Evolutionary conservation across 1,140 invertebrate species (phyloP).

Genomic region (Nephila pilipes): DNA sequence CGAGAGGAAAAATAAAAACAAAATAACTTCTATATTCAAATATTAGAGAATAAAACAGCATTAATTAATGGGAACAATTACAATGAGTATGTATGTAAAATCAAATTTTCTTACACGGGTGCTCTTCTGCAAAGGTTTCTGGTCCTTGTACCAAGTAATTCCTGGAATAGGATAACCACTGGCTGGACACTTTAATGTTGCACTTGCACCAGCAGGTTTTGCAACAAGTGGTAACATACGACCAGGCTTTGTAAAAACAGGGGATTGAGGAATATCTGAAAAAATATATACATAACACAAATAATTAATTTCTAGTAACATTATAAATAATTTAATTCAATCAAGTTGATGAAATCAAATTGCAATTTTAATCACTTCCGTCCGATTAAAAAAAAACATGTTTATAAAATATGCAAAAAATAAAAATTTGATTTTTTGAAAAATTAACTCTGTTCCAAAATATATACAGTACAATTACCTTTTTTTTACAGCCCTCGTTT

Average conservation of each 20-base stretch:
- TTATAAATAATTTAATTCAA: too few species aligned
- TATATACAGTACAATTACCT: too few species aligned
- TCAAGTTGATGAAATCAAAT: too few species aligned
- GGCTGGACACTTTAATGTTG: constrained; percentile 86
- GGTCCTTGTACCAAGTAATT: constrained; percentile 90
- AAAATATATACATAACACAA: not conserved
- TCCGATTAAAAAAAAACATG: too few species aligned
- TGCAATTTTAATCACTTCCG: too few species aligned
- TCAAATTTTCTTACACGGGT: constrained; percentile 5
- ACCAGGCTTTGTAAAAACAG: not conserved
- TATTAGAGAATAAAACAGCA: not conserved
- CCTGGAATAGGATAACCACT: constrained; percentile 87
- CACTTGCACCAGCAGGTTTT: constrained; percentile 86
- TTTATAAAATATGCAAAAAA: too few species aligned
- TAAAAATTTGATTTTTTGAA: too few species aligned
- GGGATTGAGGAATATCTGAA: not conserved
- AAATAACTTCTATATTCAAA: not conserved
- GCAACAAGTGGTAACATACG: constrained; percentile 80
- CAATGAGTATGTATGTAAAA: too few species aligned
- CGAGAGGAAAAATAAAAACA: not conserved
- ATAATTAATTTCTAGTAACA: too few species aligned
- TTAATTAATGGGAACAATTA: too few species aligned
- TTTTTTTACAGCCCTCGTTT: too few species aligned
- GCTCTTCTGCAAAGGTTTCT: constrained; percentile 80
- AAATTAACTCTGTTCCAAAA: too few species aligned